These are phyloP conservation scores for Cheilosia pagana DNA, from an alignment of 2,888 invertebrate genomes.

Conservation along the genomic window DNA sequence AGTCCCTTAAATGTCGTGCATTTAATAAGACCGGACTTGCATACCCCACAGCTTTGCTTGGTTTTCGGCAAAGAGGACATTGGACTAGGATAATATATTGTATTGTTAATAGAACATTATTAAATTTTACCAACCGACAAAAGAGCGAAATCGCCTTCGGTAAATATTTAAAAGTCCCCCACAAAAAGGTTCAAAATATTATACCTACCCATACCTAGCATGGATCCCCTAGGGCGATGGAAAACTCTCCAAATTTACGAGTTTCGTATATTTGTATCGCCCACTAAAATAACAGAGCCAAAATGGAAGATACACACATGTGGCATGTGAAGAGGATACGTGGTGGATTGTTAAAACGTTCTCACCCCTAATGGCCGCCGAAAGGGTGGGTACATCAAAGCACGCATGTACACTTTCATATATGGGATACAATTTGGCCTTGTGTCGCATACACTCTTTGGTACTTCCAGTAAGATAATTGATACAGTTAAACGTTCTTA, in stretches of 20 bases:
- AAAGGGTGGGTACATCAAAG: slow-evolving; percentile 60
- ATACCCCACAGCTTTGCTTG: too few species aligned
- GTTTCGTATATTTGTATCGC: slow-evolving; percentile 3
- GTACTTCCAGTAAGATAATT: slow-evolving; percentile 68
- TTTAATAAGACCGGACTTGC: too few species aligned
- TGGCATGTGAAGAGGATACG: slow-evolving; percentile 1
- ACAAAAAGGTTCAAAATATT: too few species aligned
- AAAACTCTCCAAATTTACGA: slow-evolving; percentile 10
- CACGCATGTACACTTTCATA: slow-evolving; percentile 69
- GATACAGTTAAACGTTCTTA: slow-evolving; percentile 68
- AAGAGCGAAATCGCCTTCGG: neutral
- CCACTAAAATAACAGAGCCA: slow-evolving; percentile 35
- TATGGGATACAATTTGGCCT: slow-evolving; percentile 50
- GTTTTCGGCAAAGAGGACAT: too few species aligned
- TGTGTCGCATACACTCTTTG: slow-evolving; percentile 42
- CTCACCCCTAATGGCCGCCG: slow-evolving; percentile 44
- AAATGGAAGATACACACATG: slow-evolving; percentile 55
- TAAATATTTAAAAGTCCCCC: too few species aligned
- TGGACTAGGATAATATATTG: too few species aligned
- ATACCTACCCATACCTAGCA: neutral
- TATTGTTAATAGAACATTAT: too few species aligned
- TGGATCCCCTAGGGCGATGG: neutral
- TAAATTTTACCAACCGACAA: neutral
- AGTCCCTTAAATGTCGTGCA: too few species aligned
- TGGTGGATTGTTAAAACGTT: slow-evolving; percentile 45